Evolutionary conservation across 2,113 vertebrate genomes (phyloP).

Genomic region (Ovibos moschatus): DNA sequence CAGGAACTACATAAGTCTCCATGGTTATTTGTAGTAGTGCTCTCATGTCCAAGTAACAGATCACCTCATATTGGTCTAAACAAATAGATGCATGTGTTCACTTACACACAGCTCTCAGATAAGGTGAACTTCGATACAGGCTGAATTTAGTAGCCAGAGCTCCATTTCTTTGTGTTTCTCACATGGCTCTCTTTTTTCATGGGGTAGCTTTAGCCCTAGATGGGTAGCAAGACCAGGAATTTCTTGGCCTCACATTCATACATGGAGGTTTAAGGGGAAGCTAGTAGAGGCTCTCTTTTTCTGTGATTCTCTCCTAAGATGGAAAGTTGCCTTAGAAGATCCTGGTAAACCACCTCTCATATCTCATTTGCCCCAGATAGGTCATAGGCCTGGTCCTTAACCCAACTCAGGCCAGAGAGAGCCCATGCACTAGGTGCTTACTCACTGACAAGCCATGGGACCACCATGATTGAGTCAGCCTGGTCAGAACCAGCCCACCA

Average conservation of each 20-base stretch:
- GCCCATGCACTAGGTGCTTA: not conserved
- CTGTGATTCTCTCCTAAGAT: not conserved
- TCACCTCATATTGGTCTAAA: not conserved
- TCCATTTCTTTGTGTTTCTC: not conserved
- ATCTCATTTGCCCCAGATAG: not conserved
- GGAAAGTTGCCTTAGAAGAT: not conserved
- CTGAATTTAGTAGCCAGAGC: not conserved
- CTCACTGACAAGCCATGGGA: not conserved
- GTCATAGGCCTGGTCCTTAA: not conserved
- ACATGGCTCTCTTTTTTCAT: not conserved
- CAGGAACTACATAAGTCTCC: not conserved
- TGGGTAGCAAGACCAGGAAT: not conserved
- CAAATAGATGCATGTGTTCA: not conserved
- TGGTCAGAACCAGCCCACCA: not conserved
- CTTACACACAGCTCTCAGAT: not conserved
- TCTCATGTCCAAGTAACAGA: not conserved
- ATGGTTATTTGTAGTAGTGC: not conserved
- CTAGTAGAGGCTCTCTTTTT: not conserved
- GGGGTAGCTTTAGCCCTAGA: not conserved
- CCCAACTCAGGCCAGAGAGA: not conserved
- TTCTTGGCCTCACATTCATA: not conserved
- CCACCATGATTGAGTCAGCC: not conserved
- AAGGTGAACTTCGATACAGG: not conserved
- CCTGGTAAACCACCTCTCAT: not conserved
- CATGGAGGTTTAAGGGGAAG: not conserved